Evolutionary conservation across 2,888 invertebrate genomes (phyloP).

Genomic region (Aplocera efformata): DNA sequence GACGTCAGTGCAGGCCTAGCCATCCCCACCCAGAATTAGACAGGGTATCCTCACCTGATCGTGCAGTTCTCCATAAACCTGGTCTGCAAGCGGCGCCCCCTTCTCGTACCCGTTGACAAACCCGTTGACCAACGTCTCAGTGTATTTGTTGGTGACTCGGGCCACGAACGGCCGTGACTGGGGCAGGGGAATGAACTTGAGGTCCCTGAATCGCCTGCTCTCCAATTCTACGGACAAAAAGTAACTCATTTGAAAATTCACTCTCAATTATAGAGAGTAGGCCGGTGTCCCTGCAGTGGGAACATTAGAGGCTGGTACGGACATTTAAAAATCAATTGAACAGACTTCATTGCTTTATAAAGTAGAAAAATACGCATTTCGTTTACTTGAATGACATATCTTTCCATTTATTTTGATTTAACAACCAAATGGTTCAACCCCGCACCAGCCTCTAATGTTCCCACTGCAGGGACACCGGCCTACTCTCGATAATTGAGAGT

Average conservation of each 20-base stretch:
- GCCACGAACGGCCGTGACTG: constrained; percentile 33
- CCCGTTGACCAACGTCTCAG: constrained; percentile 14
- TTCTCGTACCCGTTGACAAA: constrained; percentile 17
- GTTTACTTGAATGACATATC: too few species aligned
- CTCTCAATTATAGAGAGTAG: not conserved
- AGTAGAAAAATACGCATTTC: too few species aligned
- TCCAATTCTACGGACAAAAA: constrained; percentile 34
- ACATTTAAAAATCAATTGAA: too few species aligned
- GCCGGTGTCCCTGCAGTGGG: not conserved
- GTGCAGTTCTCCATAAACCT: constrained; percentile 28
- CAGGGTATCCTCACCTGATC: constrained; percentile 43
- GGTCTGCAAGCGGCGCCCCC: not conserved
- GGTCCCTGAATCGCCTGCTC: constrained; percentile 34
- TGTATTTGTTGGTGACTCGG: constrained; percentile 39
- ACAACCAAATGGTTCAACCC: too few species aligned
- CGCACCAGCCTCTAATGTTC: too few species aligned
- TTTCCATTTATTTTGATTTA: too few species aligned
- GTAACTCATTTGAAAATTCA: not conserved
- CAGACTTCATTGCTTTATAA: too few species aligned
- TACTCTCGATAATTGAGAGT: too few species aligned
- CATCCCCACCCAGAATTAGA: too few species aligned
- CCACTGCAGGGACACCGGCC: too few species aligned
- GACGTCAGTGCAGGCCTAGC: too few species aligned
- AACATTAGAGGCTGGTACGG: too few species aligned
- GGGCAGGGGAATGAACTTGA: constrained; percentile 40